These are phyloP conservation scores for Echinops telfairi DNA, from an alignment of 2,113 vertebrate species.

Conservation along the genomic window DNA sequence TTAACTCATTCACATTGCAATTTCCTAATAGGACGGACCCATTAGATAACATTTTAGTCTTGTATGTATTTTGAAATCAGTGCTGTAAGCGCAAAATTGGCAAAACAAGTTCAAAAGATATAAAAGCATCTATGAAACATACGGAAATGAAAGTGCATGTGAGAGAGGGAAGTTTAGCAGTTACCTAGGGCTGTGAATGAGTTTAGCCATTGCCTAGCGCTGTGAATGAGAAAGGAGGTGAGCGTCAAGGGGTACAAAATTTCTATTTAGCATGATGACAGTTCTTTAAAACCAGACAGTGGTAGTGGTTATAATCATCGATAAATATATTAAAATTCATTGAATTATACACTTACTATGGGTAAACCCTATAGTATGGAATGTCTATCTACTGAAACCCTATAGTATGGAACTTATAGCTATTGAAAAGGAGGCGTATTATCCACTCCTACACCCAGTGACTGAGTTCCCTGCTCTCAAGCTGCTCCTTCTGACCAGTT, in stretches of 20 bases:
- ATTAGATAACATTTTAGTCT: not conserved
- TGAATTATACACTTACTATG: not conserved
- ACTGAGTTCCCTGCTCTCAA: not conserved
- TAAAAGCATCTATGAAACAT: not conserved
- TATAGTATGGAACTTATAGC: too few relatives aligned
- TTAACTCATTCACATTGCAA: not conserved
- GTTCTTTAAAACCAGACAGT: not conserved
- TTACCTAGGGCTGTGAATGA: not conserved
- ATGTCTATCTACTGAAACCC: too few relatives aligned
- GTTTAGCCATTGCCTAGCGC: not conserved
- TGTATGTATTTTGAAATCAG: not conserved
- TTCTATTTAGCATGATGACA: not conserved
- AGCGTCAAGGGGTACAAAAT: not conserved
- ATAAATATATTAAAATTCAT: not conserved
- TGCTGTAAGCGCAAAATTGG: too few relatives aligned
- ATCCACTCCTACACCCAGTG: not conserved
- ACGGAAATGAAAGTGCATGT: not conserved
- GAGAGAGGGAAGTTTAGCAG: not conserved
- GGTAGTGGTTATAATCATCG: not conserved
- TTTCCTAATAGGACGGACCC: slow-evolving; percentile 15
- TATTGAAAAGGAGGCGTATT: not conserved
- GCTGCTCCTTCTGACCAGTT: not conserved
- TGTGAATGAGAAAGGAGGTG: too few relatives aligned
- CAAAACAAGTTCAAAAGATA: not conserved
- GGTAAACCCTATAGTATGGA: not conserved